These are phyloP conservation scores for Acridotheres tristis DNA, from an alignment of 2,797 vertebrate genomes.

Conservation along the genomic window DNA sequence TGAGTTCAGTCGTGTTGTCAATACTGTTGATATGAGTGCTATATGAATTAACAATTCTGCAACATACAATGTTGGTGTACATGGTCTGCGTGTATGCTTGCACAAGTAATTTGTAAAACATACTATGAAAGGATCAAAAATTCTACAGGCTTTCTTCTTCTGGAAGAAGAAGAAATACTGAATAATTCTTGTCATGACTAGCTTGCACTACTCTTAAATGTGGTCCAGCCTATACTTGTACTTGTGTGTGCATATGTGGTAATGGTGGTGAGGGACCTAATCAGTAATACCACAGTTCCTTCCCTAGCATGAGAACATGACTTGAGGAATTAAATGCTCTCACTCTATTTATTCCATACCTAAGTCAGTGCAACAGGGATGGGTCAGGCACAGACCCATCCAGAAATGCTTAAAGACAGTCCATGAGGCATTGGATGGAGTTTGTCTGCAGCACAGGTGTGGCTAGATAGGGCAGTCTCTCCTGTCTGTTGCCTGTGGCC, in stretches of 20 bases:
- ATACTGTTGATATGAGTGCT: neutral
- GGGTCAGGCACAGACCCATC: neutral
- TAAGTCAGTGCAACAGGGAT: neutral
- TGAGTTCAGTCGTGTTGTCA: neutral
- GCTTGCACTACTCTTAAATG: neutral
- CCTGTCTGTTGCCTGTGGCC: neutral
- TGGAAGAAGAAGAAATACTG: neutral
- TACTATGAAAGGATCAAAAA: neutral
- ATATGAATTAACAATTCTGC: neutral
- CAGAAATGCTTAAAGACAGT: neutral
- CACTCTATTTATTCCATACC: fast-evolving
- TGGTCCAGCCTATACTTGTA: neutral
- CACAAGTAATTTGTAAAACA: neutral
- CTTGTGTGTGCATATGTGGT: neutral
- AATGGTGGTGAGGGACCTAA: neutral
- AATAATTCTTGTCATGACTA: neutral
- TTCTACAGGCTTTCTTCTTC: neutral
- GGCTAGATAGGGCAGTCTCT: neutral
- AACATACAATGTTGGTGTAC: neutral
- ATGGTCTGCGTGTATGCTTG: neutral
- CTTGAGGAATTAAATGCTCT: neutral
- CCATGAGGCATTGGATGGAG: neutral
- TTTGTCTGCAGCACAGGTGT: neutral
- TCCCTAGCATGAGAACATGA: neutral
- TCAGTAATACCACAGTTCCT: neutral